These are phyloP conservation scores for Tetranychus cinnabarinus DNA, from an alignment of 1,140 invertebrate species.

Conservation along the genomic window DNA sequence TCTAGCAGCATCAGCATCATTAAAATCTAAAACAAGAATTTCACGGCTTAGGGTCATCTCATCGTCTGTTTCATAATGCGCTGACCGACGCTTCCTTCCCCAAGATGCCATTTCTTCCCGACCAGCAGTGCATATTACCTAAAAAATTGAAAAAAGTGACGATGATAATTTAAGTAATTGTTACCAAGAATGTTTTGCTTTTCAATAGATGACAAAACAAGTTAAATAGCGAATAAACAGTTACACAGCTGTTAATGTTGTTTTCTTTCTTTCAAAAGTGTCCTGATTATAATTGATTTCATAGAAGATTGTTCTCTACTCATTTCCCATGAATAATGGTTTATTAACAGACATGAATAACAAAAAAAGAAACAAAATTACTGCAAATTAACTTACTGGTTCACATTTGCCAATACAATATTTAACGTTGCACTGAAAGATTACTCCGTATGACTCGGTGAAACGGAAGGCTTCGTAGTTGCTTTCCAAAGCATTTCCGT, in stretches of 20 bases:
- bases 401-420: slow-evolving; percentile 84
- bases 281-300: too few species aligned
- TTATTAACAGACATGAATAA: too few species aligned
- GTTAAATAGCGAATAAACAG: too few species aligned
- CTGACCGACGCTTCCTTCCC: slow-evolving; percentile 58
- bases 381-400: slow-evolving; percentile 31
- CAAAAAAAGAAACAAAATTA: too few species aligned
- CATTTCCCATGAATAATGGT: too few species aligned
- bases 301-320: too few species aligned
- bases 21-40: slow-evolving; percentile 69
- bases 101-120: slow-evolving; percentile 64
- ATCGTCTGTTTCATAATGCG: slow-evolving; percentile 28
- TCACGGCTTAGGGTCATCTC: slow-evolving; percentile 84
- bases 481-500: slow-evolving; percentile 59
- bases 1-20: slow-evolving; percentile 34
- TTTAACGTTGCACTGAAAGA: slow-evolving; percentile 90
- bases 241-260: too few species aligned
- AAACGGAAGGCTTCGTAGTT: slow-evolving; percentile 84
- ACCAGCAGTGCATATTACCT: slow-evolving; percentile 47
- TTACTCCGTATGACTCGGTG: slow-evolving; percentile 83
- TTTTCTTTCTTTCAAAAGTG: too few species aligned
- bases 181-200: too few species aligned
- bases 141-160: background rate
- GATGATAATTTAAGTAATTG: too few species aligned
- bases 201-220: too few species aligned